These are phyloP conservation scores for Onychostruthus taczanowskii DNA, from an alignment of 2,113 vertebrate species.

Conservation along the genomic window DNA sequence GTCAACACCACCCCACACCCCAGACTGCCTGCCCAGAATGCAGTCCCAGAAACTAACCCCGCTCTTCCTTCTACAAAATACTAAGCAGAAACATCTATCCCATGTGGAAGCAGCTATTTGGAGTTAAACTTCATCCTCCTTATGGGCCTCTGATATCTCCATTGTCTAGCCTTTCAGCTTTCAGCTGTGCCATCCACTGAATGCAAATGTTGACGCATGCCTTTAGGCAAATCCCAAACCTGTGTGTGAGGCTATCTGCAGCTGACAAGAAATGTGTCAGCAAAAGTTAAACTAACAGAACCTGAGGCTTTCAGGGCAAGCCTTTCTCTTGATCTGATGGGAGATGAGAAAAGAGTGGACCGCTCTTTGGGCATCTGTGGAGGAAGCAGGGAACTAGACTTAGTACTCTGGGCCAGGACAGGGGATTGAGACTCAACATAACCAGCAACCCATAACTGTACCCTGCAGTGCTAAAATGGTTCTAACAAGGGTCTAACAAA, in stretches of 20 bases:
- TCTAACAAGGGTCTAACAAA: background rate
- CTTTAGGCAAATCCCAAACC: background rate
- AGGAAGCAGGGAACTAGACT: background rate
- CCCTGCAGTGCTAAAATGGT: background rate
- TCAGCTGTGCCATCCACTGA: background rate
- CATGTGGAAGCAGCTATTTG: background rate
- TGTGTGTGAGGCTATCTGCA: background rate
- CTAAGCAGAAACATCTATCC: background rate
- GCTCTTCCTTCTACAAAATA: background rate
- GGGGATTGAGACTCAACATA: background rate
- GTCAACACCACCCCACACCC: conserved; percentile 18
- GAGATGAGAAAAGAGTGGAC: background rate
- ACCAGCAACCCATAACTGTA: background rate
- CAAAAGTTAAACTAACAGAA: background rate
- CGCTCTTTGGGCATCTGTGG: background rate
- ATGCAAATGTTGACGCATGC: background rate
- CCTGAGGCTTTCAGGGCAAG: background rate
- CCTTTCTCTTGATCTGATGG: background rate
- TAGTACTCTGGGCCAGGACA: background rate
- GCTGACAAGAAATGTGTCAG: background rate
- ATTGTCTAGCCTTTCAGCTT: background rate
- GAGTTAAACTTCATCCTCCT: background rate
- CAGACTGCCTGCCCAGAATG: conserved; percentile 21
- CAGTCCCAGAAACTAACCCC: background rate
- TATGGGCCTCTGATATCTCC: background rate